Conservation (phyloP, 2,888 invertebrate species). For the Pachydiplax longipennis region DNA sequence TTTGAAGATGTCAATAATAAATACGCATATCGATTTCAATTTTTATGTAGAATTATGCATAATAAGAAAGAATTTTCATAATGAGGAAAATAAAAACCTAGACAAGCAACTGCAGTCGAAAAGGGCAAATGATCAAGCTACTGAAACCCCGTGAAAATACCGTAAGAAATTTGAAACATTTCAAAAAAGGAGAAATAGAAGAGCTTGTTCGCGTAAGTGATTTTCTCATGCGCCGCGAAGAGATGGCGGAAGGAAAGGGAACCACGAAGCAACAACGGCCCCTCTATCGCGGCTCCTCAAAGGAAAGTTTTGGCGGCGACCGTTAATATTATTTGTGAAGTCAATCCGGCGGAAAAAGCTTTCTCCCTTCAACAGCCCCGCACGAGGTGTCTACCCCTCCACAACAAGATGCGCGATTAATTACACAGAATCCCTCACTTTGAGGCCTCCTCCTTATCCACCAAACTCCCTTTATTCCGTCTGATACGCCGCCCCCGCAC, state of each 20-base stretch:
- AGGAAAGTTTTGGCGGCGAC: not conserved
- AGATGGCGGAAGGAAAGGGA: not conserved
- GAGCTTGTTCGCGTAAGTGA: not conserved
- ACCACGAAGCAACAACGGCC: not conserved
- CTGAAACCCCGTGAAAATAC: too few relatives aligned
- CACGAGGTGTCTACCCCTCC: slow-evolving; percentile 7
- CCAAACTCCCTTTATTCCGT: not conserved
- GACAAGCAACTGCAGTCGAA: too few relatives aligned
- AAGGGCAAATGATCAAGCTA: too few relatives aligned
- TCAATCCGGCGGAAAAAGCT: slow-evolving; percentile 31
- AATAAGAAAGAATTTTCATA: too few relatives aligned
- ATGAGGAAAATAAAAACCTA: too few relatives aligned
- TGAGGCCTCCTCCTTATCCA: not conserved
- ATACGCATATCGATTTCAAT: too few relatives aligned
- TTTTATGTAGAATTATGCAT: too few relatives aligned
- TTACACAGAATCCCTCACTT: not conserved
- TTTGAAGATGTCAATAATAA: too few relatives aligned
- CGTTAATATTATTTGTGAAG: slow-evolving; percentile 35
- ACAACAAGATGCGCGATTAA: slow-evolving; percentile 22
- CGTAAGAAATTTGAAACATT: too few relatives aligned
- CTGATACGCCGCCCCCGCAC: not conserved
- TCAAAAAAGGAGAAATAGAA: too few relatives aligned
- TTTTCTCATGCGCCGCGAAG: not conserved
- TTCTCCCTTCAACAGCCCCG: not conserved
- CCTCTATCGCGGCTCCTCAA: not conserved